Evolutionary conservation across 2,888 invertebrate genomes (phyloP).

Genomic region (Chaetoderma sp.): DNA sequence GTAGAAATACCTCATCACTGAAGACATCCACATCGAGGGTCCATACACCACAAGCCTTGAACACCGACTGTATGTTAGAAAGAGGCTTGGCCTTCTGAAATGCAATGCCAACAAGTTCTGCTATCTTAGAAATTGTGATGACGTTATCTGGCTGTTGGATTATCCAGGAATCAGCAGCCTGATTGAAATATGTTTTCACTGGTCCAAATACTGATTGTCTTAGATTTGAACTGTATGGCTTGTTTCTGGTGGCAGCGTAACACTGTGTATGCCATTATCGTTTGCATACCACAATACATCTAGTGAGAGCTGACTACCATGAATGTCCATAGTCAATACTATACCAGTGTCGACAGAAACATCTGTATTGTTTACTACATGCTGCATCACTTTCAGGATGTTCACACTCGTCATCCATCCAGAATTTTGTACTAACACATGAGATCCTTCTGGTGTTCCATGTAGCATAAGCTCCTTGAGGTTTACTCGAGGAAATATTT

Average conservation of each 20-base stretch:
- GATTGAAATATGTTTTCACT: too few relatives aligned
- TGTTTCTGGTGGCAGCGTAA: conserved; percentile 27
- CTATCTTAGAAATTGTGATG: conserved; percentile 23
- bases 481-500: conserved; percentile 25
- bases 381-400: conserved; percentile 17
- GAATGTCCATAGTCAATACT: conserved; percentile 22
- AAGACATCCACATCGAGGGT: too few relatives aligned
- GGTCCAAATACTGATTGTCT: conserved; percentile 17
- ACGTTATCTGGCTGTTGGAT: too few relatives aligned
- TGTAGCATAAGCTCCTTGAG: conserved; percentile 6
- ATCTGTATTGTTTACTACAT: too few relatives aligned
- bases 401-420: conserved; percentile 34
- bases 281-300: not conserved
- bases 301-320: conserved; percentile 10
- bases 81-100: conserved; percentile 14
- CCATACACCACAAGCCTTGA: too few relatives aligned
- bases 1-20: too few relatives aligned
- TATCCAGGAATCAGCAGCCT: conserved; percentile 12
- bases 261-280: not conserved
- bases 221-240: conserved; percentile 25
- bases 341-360: conserved; percentile 14
- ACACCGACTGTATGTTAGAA: too few relatives aligned
- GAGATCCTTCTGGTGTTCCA: conserved; percentile 14
- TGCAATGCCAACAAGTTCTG: conserved; percentile 4
- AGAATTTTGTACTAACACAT: conserved; percentile 1